Base-by-base conservation (phyloP, 1,140 invertebrate genomes). In the Pristionchus pacificus region DNA sequence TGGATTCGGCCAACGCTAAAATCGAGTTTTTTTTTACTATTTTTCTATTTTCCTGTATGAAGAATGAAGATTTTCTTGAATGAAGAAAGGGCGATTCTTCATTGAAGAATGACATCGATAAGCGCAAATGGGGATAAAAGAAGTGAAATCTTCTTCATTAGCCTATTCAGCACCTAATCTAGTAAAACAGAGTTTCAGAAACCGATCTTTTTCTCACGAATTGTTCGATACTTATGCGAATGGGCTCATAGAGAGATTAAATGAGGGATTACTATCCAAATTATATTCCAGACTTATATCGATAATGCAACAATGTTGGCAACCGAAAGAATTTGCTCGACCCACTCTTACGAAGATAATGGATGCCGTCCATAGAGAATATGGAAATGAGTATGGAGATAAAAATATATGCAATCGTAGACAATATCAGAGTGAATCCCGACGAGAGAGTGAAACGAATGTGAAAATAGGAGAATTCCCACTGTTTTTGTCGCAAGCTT, bases 301-400 rank as follows among this genome's bases (percentile, higher is more conserved):
- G n/a, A 66, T 72, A 25, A 66, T 72, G 29, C 70, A 72, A 58
- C 70, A 72, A 30, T 72, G 70, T 58, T 72, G 70, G 70, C 32
- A 65, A 25, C 55, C 55, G 2, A 72, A 64, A 61, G 55, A 57
- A 25, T 57, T 24, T 32, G 32, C 63, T 31, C 64, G 70, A 33
- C 70, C 70, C 1, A 13, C 64, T 14, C 27, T 72, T 2, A 58
- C 65, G 0, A 72, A 72, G 31, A 72, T 72, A n/a, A 60, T 31
- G 1, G 70, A 72, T 57, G 70, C 70, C 3, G 70, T 72, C 0
- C 25, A 64, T 10, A 72, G 70, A 61, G 70, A 72, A 61, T 72
- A 66, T 27, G 70, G 70, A 19, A 63, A 72, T 27, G 63, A 64
- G 70, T 71, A 25, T 38, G 70, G 19, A 19, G n/a, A n/a, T n/a